These are phyloP conservation scores for Xylocampa areola DNA, from an alignment of 2,888 invertebrate species.

Conservation along the genomic window DNA sequence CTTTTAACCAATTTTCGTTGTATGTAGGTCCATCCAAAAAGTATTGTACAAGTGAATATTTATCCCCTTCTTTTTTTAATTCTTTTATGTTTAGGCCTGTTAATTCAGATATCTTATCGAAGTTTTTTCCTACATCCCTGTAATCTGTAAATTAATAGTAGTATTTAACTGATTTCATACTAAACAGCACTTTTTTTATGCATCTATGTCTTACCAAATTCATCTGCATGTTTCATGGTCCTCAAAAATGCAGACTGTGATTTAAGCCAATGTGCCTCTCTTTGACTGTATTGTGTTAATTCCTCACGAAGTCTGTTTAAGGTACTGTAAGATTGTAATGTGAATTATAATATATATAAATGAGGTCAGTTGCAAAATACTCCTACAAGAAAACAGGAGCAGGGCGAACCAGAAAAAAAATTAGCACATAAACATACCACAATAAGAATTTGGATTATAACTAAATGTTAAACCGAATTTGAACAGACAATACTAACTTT, in stretches of 20 bases:
- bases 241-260: conserved; percentile 77
- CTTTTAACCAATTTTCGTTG: conserved; percentile 69
- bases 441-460: background rate
- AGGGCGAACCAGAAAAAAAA: too few relatives aligned
- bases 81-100: conserved; percentile 77
- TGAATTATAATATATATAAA: too few relatives aligned
- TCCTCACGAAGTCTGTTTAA: conserved; percentile 70
- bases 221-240: conserved; percentile 75
- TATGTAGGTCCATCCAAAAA: conserved; percentile 76
- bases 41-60: conserved; percentile 74
- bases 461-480: background rate
- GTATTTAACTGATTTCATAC: background rate
- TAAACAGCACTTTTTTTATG: background rate
- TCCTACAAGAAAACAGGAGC: too few relatives aligned
- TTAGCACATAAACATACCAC: too few relatives aligned
- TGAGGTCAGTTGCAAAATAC: too few relatives aligned
- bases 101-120: conserved; percentile 74
- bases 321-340: conserved; percentile 65
- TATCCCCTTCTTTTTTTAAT: conserved; percentile 74
- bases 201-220: conserved; percentile 69
- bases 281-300: conserved; percentile 67
- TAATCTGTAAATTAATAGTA: conserved; percentile 65
- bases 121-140: conserved; percentile 69
- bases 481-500: conserved; percentile 86
- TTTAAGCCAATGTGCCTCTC: conserved; percentile 74